Percentiles rank a stretch among this genome's conserved stretches.
These are phyloP conservation scores for Drosophila mayaguana DNA, from an alignment of 2,888 invertebrate species.

Conservation along the genomic window DNA sequence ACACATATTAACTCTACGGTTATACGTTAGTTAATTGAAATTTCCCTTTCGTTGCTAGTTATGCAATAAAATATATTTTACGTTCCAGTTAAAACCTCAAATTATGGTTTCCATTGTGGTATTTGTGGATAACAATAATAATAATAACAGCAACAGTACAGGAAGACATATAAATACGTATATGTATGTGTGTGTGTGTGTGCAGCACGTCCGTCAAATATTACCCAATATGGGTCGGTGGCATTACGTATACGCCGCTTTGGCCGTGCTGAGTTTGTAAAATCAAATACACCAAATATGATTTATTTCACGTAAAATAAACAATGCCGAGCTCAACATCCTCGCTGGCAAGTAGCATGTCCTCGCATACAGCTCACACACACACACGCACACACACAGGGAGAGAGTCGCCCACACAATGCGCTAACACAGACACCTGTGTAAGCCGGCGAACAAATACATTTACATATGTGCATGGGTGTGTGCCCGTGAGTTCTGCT, in stretches of 20 bases:
- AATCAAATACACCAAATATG: slow-evolving; percentile 68
- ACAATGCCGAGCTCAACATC: slow-evolving; percentile 61
- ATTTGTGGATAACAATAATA: slow-evolving; percentile 2
- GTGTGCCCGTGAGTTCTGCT: slow-evolving; percentile 28
- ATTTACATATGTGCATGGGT: slow-evolving; percentile 45
- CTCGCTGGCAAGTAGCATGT: slow-evolving; percentile 49
- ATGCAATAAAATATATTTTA: not conserved
- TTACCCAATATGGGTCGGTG: slow-evolving; percentile 16
- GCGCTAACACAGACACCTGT: slow-evolving; percentile 46
- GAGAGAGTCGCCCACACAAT: not conserved
- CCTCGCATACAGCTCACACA: slow-evolving; percentile 22
- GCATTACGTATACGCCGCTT: slow-evolving; percentile 23
- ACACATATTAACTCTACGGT: not conserved
- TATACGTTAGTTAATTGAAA: slow-evolving; percentile 8
- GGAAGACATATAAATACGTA: not conserved
- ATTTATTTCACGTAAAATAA: slow-evolving; percentile 77
- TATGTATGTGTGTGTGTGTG: not conserved
- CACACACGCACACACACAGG: slow-evolving; percentile 5
- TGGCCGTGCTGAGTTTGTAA: slow-evolving; percentile 26
- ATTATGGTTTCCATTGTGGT: slow-evolving; percentile 11
- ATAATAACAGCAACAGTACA: slow-evolving; percentile 3
- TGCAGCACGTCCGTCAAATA: slow-evolving; percentile 18
- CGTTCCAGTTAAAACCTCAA: not conserved
- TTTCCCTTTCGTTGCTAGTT: slow-evolving; percentile 3
- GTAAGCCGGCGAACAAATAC: slow-evolving; percentile 63